A percentile compares a stretch with the other conserved stretches of the same genome.
phyloP scores from a whole-genome alignment of 2,888 invertebrate genomes.

The Formica aserva region DNA sequence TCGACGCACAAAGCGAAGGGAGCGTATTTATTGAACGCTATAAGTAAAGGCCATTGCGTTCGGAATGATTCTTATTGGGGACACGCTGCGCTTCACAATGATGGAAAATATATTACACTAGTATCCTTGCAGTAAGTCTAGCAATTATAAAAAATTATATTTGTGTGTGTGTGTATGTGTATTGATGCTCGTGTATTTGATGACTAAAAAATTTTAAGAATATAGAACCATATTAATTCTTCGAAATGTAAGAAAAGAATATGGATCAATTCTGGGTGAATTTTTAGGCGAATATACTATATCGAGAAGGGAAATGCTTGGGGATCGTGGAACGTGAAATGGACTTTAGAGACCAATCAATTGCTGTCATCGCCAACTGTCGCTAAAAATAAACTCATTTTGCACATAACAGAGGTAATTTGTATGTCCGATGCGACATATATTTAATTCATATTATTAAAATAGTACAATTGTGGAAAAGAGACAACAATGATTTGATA shows the following conservation, averaged over 20 bases:
- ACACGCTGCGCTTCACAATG: constrained; percentile 88
- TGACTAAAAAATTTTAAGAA: neutral
- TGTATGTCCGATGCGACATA: constrained; percentile 4
- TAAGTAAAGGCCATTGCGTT: constrained; percentile 89
- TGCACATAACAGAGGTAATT: constrained; percentile 92
- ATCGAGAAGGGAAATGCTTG: constrained; percentile 90
- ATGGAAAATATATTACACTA: constrained; percentile 89
- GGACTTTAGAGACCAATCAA: constrained; percentile 91
- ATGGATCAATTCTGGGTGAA: neutral
- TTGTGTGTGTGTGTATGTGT: neutral
- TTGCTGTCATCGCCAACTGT: constrained; percentile 90
- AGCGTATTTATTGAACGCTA: constrained; percentile 88
- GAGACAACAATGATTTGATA: neutral
- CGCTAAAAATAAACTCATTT: constrained; percentile 88
- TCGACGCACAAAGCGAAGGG: constrained; percentile 91
- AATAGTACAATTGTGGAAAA: neutral
- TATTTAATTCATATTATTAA: constrained; percentile 5
- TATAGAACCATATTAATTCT: neutral
- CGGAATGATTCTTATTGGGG: constrained; percentile 91
- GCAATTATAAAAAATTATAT: neutral
- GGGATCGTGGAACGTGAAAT: constrained; percentile 92
- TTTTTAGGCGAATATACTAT: constrained; percentile 90
- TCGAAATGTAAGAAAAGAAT: neutral
- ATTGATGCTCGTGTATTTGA: neutral
- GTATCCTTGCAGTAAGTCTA: constrained; percentile 89